Conservation (phyloP, 2,113 vertebrate species). For the Neolamprologus toae region DNA sequence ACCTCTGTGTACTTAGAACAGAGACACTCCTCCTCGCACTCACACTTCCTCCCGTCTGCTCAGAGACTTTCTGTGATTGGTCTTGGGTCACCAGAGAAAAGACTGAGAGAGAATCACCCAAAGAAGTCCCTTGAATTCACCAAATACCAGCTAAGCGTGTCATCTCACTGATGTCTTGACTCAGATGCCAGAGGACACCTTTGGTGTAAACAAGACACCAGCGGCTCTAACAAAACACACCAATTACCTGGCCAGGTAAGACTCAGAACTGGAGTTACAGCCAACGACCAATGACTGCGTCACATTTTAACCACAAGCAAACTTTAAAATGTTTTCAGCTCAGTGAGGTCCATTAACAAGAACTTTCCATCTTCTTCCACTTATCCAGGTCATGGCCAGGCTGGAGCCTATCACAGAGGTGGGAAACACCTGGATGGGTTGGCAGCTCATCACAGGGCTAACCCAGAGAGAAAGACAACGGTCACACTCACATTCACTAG, state of each 20-base stretch:
- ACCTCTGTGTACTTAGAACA: neutral
- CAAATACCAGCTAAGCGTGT: neutral
- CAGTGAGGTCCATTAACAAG: neutral
- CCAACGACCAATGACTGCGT: neutral
- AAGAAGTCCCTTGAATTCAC: neutral
- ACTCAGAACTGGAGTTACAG: neutral
- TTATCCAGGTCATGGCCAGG: neutral
- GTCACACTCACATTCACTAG: neutral
- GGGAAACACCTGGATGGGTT: neutral
- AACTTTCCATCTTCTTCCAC: neutral
- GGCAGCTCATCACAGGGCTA: neutral
- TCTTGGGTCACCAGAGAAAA: neutral
- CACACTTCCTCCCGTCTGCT: neutral
- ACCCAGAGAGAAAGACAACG: neutral
- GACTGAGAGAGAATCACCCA: neutral
- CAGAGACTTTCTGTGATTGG: neutral
- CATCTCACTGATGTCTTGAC: neutral
- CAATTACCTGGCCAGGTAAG: neutral
- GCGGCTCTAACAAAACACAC: neutral
- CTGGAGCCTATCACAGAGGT: neutral
- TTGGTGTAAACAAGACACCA: neutral
- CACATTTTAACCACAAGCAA: neutral
- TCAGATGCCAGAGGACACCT: neutral
- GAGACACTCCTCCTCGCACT: neutral
- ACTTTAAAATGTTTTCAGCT: neutral